phyloP scores from a whole-genome alignment of 2,113 vertebrate species.

The Ochotona princeps region DNA sequence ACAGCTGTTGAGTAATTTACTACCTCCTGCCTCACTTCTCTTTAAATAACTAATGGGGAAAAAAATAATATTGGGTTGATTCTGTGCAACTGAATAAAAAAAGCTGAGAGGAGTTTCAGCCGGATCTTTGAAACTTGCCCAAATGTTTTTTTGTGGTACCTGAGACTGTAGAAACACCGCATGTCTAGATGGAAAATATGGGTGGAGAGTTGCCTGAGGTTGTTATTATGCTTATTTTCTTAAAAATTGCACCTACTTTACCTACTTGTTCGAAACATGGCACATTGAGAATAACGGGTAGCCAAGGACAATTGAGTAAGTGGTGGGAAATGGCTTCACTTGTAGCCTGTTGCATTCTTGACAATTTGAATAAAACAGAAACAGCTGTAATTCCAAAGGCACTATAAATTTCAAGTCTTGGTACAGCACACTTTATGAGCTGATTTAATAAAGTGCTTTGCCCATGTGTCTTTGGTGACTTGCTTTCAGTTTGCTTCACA shows the following conservation, averaged over 20 bases:
- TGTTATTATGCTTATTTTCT: neutral
- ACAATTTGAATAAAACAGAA: slow-evolving; percentile 59
- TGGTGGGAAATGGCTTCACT: slow-evolving; percentile 56
- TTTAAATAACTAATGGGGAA: slow-evolving; percentile 26
- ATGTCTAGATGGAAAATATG: slow-evolving; percentile 3
- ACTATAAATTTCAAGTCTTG: slow-evolving; percentile 21
- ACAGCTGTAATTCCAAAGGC: slow-evolving; percentile 59
- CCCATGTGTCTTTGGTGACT: slow-evolving; percentile 39
- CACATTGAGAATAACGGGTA: slow-evolving; percentile 23
- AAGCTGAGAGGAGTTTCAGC: neutral
- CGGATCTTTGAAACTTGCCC: neutral
- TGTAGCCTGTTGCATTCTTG: slow-evolving; percentile 46
- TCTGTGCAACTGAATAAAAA: slow-evolving; percentile 8
- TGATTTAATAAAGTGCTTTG: slow-evolving; percentile 52
- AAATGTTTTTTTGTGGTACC: neutral
- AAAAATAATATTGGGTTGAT: slow-evolving; percentile 4
- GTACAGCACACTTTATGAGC: slow-evolving; percentile 25
- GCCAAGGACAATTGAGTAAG: neutral
- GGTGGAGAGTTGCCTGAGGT: neutral
- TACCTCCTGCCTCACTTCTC: neutral
- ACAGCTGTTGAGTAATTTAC: slow-evolving; percentile 37
- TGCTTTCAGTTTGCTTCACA: slow-evolving; percentile 64
- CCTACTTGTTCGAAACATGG: slow-evolving; percentile 15
- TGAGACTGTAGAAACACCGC: neutral
- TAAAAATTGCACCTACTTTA: neutral